Evolutionary conservation across 2,888 invertebrate species (phyloP), one percentile per base, ranked within the genome.

Genomic region (Drosophila pseudotalamancana): DNA sequence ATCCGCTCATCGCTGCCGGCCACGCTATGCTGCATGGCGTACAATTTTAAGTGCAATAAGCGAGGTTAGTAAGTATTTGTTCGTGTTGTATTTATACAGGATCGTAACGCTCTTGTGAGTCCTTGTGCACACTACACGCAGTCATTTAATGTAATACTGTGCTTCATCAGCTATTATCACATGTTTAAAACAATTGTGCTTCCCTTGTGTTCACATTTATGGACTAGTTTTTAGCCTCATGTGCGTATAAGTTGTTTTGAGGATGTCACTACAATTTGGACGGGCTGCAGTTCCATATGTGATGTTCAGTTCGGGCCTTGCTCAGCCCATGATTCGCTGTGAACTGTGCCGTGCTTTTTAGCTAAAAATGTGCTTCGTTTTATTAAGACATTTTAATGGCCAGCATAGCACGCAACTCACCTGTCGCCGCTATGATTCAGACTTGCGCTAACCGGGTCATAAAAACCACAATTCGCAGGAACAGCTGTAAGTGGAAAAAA

Each of bases 1-100:
- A 90, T 90, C 45, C 88, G 89, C 63, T 90, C 90, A 48, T 90
- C 90, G 60, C 90, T 90, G 39, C 70, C 84, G 11, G 61, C 40
- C 5, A 16, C 49, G 43, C 64, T 73, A 14, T 75, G 74, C 62
- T 88, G 79, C 88, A 88, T 88, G 46, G 8, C 50, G 54, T 11
- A 46, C 12, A 18, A 27, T 8, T 35, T 11, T 23, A 4, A 23
- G 21, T 32, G 11, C 29, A 19, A 12, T 34, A 12, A 29, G 16
- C 35, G 21, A 37, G 3, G 8, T 35, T 12, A 21, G 16, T n/a
- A 11, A 27, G 14, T 37, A n/a, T 37, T 21, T 12, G 16, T 9
- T 53, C 39, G 14, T 40, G 14, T n/a, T 19, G 19, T 1, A 11
- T 16, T 27, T 40, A 4, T 21, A 8, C 11, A 6, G 18, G 29